Evolutionary conservation across 2,797 vertebrate genomes (phyloP), one percentile per base, ranked within the genome.

Genomic region (Hippopotamyrus pictus): DNA sequence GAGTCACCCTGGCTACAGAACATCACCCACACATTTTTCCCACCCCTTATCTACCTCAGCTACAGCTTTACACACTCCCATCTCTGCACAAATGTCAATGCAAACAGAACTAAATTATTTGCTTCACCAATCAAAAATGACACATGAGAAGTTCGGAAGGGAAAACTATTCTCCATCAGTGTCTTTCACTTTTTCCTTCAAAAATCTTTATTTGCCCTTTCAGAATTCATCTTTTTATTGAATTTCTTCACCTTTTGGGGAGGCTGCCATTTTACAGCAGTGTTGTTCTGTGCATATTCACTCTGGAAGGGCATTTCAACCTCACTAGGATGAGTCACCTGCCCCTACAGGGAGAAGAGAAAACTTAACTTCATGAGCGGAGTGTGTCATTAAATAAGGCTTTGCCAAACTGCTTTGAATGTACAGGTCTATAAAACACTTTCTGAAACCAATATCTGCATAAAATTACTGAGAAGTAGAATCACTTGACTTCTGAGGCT

Each of bases 61-160:
- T 79, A 2, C 73, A 79, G 73, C 73, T 44, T 79, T 41, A 44
- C 73, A 91, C 89, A 76, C 88, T 48, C 54, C 51, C 88, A 91
- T 83, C 90, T 90, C 91, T 90, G 90, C 46, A 91, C 87, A 89
- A 65, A 53, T 33, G 62, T 88, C 65, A 88, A 12, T 69, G 65
- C 69, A 79, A 41, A 79, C 17, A 44, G 37, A 19, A 79, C 37
- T 14, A 79, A 44, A 79, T 41, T 79, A 79, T 79, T 79, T 79
- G 73, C 73, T 79, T 79, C 73, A 79, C 37, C 5, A 79, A 41
- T 79, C 17, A 79, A 79, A 79, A 79, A 79, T 79, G 73, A 79
- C 73, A 79, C 37, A 19, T 79, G 73, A 44, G 73, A 79, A 44
- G 73, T 44, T 79, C 1, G 5, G 33, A 29, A 69, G 37, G 73